Evolutionary conservation across 2,797 vertebrate genomes (phyloP).

Genomic region (Pipistrellus pygmaeus): DNA sequence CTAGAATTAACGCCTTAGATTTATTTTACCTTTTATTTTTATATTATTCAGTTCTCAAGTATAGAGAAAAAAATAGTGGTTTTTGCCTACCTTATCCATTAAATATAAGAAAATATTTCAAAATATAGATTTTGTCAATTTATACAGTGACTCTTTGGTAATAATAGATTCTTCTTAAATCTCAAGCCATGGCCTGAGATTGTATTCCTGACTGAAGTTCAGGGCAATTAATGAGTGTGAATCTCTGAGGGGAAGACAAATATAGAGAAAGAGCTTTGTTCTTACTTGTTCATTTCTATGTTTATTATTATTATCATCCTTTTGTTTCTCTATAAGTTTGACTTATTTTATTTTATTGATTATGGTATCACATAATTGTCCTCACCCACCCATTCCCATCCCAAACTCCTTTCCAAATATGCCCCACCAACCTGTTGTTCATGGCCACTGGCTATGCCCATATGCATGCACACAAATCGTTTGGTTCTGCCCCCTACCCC

Average conservation of each 20-base stretch:
- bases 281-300: not conserved
- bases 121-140: not conserved
- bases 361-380: too few relatives aligned
- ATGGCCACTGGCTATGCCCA: too few relatives aligned
- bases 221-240: not conserved
- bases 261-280: not conserved
- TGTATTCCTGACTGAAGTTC: not conserved
- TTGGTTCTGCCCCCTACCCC: too few relatives aligned
- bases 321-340: not conserved
- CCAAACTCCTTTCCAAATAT: too few relatives aligned
- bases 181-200: not conserved
- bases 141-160: not conserved
- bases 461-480: too few relatives aligned
- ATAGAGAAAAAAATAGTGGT: not conserved
- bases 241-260: not conserved
- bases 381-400: too few relatives aligned
- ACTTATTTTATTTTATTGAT: too few relatives aligned
- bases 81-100: not conserved
- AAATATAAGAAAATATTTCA: constrained; percentile 4
- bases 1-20: not conserved
- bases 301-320: not conserved
- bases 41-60: not conserved
- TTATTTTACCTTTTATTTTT: constrained; percentile 19
- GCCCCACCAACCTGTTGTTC: too few relatives aligned
- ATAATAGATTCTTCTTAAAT: not conserved